Evolutionary conservation across 2,797 vertebrate genomes (phyloP), one percentile per base, ranked within the genome.

Genomic region (Sternarchorhynchus goeldii): DNA sequence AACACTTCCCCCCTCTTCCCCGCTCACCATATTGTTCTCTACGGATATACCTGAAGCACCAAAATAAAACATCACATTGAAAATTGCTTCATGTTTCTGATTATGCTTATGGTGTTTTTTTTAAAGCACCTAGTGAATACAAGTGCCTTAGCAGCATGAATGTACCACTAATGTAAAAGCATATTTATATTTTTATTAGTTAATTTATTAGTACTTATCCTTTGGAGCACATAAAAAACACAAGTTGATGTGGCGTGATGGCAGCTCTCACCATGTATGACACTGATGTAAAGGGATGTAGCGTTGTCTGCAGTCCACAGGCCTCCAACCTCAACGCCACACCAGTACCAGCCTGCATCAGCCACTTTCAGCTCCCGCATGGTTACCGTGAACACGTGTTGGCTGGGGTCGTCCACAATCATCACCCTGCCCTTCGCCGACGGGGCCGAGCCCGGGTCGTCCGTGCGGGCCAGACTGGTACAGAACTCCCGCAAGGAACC

Each of bases 281-380:
- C 91, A 0, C 71, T 88, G 83, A 94, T 84, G 75, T 93, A 3
- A 1, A 90, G 79, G 20, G 75, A 89, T 0, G 85, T 73, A 0
- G 65, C 20, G 5, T 53, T 83, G 20, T 94, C 93, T 0, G 80
- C 29, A 0, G 0, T 85, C 93, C 91, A 93, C 1, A 85, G 5
- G 0, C 79, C 68, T 0, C 88, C 91, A 18, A 92, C 64, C 87
- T 93, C 92, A 83, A 92, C 88, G 0, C 89, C 91, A n/a, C 93
- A 94, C 86, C 90, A 87, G 86, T 93, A 93, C 92, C 92, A 92
- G 0, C 90, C 92, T 0, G 91, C 81, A 12, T 93, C 89, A 0
- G 0, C 67, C 71, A 85, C 87, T 77, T 82, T 88, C 84, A 93
- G 72, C 17, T 90, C 4, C 0, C 4, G 81, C 90, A 93, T 92